Conservation (phyloP, 64 coral and sea anemone genomes). For the Cladopsammia gracilis region DNA sequence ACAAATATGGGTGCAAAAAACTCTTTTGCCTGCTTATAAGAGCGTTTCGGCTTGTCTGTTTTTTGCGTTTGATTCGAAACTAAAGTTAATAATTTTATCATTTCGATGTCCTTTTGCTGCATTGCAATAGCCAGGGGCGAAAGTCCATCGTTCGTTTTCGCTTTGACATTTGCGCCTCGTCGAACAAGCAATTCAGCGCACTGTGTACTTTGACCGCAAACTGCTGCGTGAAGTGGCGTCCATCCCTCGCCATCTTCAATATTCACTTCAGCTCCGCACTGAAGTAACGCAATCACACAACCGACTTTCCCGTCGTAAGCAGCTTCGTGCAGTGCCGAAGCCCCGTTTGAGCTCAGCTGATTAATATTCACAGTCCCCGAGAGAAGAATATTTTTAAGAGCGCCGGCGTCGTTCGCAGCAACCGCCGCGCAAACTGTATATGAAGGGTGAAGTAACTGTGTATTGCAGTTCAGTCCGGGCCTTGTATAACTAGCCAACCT, state of each 20-base stretch:
- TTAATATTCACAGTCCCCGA: constrained; percentile 91
- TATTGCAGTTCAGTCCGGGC: constrained; percentile 17
- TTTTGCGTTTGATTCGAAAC: constrained; percentile 28
- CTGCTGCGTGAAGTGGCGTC: constrained; percentile 90
- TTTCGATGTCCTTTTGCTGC: constrained; percentile 86
- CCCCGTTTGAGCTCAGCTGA: constrained; percentile 83
- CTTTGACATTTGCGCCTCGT: constrained; percentile 69
- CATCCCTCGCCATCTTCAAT: constrained; percentile 79
- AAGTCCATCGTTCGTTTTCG: constrained; percentile 89
- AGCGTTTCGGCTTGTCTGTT: constrained; percentile 1
- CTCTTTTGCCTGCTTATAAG: constrained; percentile 39
- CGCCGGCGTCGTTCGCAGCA: constrained; percentile 76
- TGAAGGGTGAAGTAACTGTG: constrained; percentile 77
- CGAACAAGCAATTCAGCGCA: constrained; percentile 75
- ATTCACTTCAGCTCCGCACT: constrained; percentile 84
- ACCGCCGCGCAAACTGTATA: constrained; percentile 79
- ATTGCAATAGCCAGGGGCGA: constrained; percentile 81
- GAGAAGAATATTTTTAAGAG: constrained; percentile 86
- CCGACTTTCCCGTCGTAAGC: constrained; percentile 86
- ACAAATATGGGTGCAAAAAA: constrained; percentile 11
- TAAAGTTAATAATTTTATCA: constrained; percentile 81
- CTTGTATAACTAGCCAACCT: background rate
- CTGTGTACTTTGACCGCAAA: constrained; percentile 84
- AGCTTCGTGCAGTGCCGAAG: constrained; percentile 88
- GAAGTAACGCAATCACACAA: constrained; percentile 73